Evolutionary conservation across 2,113 vertebrate genomes (phyloP), one percentile per base, ranked within the genome.

Genomic region (Calypte anna): DNA sequence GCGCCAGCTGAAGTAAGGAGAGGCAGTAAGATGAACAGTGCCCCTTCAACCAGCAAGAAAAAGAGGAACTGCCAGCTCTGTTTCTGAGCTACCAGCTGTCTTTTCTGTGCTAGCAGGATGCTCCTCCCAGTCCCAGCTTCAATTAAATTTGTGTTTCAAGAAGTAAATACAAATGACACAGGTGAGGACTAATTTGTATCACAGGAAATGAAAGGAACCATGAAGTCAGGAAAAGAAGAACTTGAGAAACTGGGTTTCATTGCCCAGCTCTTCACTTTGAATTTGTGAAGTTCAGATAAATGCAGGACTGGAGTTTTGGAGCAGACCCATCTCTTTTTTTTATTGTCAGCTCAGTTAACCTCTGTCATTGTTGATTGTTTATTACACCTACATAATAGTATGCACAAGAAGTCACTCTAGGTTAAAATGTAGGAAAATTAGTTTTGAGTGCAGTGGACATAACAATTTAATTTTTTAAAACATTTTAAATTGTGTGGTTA

Each of bases 361-460:
- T 85, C 51, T 74, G 28, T 64, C 84, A 27, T 74, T 23, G 6
- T 18, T 38, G 48, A 59, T 33, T 76, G 22, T 72, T 96, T 88
- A 72, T 88, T 38, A 38, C 8, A 78, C 64, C 86, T 38, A 38
- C 8, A 78, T 64, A 88, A 82, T 25, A 90, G 27, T 10, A 4
- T 50, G 38, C 0, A 0, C 15, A 91, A 93, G 38, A 30, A 57
- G 90, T 6, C 57, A 63, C 21, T 91, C 31, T 50, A 75, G 33
- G 44, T 91, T 84, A 91, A 92, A 96, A 85, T 59, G 28, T 38
- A 59, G 55, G 94, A 93, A 94, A 94, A 91, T 24, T 2, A 72
- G 27, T 80, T 77, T 23, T 69, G 46, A 87, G 48, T 55, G 57
- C 38, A 74, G 31, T 58, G 55, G 4, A 15, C 10, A 0, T 67